phyloP scores from a whole-genome alignment of 2,797 vertebrate species.

The Spinus pinus region DNA sequence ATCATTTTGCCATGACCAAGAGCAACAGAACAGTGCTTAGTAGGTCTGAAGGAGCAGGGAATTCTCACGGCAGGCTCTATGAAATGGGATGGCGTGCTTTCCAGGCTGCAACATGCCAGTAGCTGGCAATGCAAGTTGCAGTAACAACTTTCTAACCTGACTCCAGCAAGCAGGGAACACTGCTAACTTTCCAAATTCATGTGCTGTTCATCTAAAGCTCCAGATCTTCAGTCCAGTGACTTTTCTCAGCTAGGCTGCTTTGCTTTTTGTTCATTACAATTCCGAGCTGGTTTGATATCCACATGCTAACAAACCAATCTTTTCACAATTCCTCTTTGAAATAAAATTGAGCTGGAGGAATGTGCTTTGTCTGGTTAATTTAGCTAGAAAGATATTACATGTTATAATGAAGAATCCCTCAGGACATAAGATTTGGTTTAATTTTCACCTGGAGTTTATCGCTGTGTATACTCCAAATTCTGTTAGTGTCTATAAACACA shows the following conservation, averaged over 20 bases:
- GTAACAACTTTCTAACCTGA: neutral
- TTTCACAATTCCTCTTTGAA: neutral
- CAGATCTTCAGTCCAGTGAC: neutral
- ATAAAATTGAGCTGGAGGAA: neutral
- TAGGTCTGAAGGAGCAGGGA: neutral
- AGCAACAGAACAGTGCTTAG: neutral
- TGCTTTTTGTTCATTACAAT: neutral
- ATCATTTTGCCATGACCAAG: neutral
- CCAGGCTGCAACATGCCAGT: neutral
- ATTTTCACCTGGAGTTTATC: slow-evolving; percentile 39
- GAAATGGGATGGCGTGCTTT: neutral
- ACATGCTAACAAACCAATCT: neutral
- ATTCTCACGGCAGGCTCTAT: neutral
- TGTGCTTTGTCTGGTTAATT: neutral
- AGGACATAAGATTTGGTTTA: slow-evolving; percentile 5
- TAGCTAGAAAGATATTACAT: neutral
- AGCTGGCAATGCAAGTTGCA: neutral
- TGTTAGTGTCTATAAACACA: neutral
- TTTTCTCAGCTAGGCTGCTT: neutral
- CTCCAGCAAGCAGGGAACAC: neutral
- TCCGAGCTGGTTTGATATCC: neutral
- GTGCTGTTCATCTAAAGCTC: neutral
- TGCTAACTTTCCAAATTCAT: neutral
- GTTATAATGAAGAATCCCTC: slow-evolving; percentile 13
- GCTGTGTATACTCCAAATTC: neutral